These are phyloP conservation scores for Busseola fusca DNA, from an alignment of 2,888 invertebrate genomes.

Conservation along the genomic window DNA sequence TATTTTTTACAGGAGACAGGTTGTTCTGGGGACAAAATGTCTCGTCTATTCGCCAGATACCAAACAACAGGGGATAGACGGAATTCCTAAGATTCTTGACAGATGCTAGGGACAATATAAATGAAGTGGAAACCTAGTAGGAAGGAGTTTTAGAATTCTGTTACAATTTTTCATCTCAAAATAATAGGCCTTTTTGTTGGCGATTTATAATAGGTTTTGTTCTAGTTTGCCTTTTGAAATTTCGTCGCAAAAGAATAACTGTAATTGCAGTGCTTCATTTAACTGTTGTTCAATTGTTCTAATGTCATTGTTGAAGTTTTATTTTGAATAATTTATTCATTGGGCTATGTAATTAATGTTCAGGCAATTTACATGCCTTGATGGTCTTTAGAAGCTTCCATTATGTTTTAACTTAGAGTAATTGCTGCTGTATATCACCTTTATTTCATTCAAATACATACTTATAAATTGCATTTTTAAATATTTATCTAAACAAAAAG, in stretches of 20 bases:
- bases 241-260: conserved; percentile 47
- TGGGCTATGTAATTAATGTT: conserved; percentile 49
- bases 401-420: conserved; percentile 32
- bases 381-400: conserved; percentile 25
- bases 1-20: conserved; percentile 23
- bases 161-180: conserved; percentile 58
- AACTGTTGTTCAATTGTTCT: conserved; percentile 52
- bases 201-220: conserved; percentile 49
- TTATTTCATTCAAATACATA: too few relatives aligned
- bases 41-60: conserved; percentile 8
- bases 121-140: conserved; percentile 51
- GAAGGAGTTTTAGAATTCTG: conserved; percentile 53
- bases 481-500: too few relatives aligned
- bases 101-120: conserved; percentile 54
- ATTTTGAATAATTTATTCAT: conserved; percentile 44
- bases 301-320: conserved; percentile 36
- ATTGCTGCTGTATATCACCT: conserved; percentile 25
- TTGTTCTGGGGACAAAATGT: conserved; percentile 18
- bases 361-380: conserved; percentile 38
- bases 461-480: too few relatives aligned
- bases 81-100: conserved; percentile 57
- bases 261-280: conserved; percentile 50
- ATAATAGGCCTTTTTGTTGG: conserved; percentile 44
- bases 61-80: conserved; percentile 30
- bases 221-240: conserved; percentile 50